Base-by-base conservation (phyloP, 1,140 invertebrate genomes). In the Glomeris maerens region DNA sequence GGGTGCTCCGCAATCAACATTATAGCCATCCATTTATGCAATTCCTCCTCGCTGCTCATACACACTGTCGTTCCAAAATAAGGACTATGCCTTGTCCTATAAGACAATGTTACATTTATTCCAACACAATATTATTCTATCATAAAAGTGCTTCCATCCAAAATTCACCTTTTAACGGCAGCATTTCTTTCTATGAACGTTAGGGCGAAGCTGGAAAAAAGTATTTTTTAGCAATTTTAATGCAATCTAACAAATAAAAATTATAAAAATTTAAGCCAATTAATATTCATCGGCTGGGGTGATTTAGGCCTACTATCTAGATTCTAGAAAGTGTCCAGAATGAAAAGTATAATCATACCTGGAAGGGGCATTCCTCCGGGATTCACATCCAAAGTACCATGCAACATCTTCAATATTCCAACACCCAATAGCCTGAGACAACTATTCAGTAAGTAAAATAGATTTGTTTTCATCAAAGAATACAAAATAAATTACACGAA, bases 301-400 rank as follows among this genome's bases (percentile, higher is more conserved):
- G 36, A 50, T n/a, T 22, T 50, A 53, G 27, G 10, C 2, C 3
- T 4, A 13, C 25, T 3, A 52, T 4, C 10, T 2, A 20, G 17
- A 50, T 5, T 36, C 25, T 45, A 40, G 40, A 40, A 20, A 22
- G 36, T 39, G 22, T 17, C 23, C 40, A 10, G 50, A 22, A 27
- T 51, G n/a, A 41, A 52, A 39, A 52, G 41, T 17, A 39, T 40
- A 38, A 50, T 62, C 58, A 60, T 65, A 77, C 73, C 71, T 77
- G 52, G 76, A 77, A 47, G 82, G 81, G n/a, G 83, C 78, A 64
- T 79, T 80, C 48, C 84, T 69, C 62, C 85, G 87, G 1, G 77
- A 62, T 60, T 90, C 86, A 60, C 80, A 76, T 7, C 87, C 86
- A 50, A 84, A 67, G 66, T 88, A 91, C 79, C 83, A 84, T 4